Evolutionary conservation across 1,140 invertebrate species (phyloP).

Genomic region (Planococcus citri): DNA sequence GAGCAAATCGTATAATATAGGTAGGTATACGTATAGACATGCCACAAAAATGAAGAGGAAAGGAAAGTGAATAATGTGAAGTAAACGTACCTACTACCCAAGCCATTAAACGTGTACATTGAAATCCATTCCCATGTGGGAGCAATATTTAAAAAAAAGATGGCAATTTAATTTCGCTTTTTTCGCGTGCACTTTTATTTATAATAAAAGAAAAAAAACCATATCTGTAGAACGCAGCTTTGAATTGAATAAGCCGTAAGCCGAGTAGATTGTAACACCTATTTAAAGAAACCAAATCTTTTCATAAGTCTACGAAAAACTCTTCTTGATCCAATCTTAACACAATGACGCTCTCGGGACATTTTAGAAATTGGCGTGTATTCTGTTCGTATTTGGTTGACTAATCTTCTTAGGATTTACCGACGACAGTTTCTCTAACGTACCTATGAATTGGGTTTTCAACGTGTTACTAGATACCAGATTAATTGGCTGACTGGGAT

Average conservation of each 20-base stretch:
- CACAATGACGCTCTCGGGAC: constrained; percentile 5
- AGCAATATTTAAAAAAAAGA: neutral
- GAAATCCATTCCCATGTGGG: too few species aligned
- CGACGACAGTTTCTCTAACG: neutral
- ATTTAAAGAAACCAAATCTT: constrained; percentile 16
- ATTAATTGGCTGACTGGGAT: too few species aligned
- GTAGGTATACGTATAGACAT: too few species aligned
- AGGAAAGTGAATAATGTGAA: too few species aligned
- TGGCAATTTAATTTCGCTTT: neutral
- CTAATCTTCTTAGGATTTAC: constrained; percentile 7
- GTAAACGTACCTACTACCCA: too few species aligned
- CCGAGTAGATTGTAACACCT: constrained; percentile 15
- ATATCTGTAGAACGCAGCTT: constrained; percentile 7
- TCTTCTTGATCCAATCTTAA: neutral
- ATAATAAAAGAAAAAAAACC: neutral
- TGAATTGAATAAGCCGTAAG: constrained; percentile 6
- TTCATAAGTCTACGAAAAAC: neutral
- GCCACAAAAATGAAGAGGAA: too few species aligned
- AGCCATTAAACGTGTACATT: too few species aligned
- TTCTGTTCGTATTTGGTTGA: neutral
- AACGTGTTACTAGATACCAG: too few species aligned
- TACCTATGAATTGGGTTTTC: neutral
- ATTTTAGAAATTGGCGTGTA: neutral
- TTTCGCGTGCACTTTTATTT: neutral
- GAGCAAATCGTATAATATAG: too few species aligned